These are phyloP conservation scores for Polypedilum pembai DNA, from an alignment of 1,140 invertebrate genomes.

Conservation along the genomic window DNA sequence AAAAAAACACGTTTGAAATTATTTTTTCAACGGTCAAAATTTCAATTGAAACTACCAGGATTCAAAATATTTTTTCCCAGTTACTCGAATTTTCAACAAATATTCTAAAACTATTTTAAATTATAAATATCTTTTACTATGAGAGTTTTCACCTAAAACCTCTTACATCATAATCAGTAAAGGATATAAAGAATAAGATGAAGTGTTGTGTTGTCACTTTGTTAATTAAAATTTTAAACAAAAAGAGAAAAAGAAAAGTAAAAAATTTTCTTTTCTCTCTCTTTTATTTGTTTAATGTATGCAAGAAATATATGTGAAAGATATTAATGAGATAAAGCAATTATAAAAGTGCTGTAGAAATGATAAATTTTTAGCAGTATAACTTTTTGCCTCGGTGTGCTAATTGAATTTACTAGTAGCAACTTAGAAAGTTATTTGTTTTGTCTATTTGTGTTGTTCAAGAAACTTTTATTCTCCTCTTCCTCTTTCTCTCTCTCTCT, in stretches of 20 bases:
- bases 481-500: background rate
- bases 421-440: slow-evolving; percentile 16
- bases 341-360: background rate
- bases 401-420: slow-evolving; percentile 18
- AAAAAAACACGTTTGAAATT: too few relatives aligned
- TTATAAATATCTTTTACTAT: too few relatives aligned
- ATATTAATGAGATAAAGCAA: slow-evolving; percentile 12
- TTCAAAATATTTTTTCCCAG: too few relatives aligned
- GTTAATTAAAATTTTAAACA: slow-evolving; percentile 15
- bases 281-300: background rate
- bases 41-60: too few relatives aligned
- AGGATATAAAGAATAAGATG: too few relatives aligned
- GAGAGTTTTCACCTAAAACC: too few relatives aligned
- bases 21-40: too few relatives aligned
- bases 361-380: background rate
- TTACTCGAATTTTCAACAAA: too few relatives aligned
- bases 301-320: background rate
- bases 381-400: background rate
- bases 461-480: background rate
- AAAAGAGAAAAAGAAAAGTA: background rate
- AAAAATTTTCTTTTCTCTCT: background rate
- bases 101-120: too few relatives aligned
- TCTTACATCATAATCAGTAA: too few relatives aligned
- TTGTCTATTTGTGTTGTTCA: background rate
- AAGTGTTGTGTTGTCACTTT: background rate